phyloP scores from a whole-genome alignment of 2,797 vertebrate species.

The Sebastes taczanowskii region DNA sequence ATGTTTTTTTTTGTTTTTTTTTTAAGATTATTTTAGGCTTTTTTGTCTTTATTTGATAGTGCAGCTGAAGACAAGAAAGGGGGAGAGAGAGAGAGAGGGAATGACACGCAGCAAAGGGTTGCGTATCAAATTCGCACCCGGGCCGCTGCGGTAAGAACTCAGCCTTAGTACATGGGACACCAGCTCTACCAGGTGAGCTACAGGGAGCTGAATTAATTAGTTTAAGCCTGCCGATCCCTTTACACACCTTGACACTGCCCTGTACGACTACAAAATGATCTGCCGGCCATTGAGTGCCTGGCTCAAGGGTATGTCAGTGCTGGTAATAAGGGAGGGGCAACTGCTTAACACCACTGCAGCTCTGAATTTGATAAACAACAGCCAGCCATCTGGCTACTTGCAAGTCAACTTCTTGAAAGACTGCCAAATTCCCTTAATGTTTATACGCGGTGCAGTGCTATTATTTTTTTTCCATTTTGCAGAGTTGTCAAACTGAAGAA shows the following conservation, averaged over 20 bases:
- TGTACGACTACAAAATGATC: background rate
- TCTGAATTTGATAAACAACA: slow-evolving; percentile 25
- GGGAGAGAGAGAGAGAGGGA: too few relatives aligned
- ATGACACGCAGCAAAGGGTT: too few relatives aligned
- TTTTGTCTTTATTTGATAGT: too few relatives aligned
- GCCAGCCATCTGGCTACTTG: slow-evolving; percentile 35
- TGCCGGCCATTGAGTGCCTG: background rate
- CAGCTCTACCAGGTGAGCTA: too few relatives aligned
- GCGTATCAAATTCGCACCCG: too few relatives aligned
- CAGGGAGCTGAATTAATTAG: background rate
- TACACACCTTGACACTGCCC: background rate
- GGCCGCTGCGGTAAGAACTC: too few relatives aligned
- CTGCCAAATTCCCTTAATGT: slow-evolving; percentile 24
- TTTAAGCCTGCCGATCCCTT: too few relatives aligned
- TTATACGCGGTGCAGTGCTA: background rate
- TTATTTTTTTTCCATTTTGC: slow-evolving; percentile 23
- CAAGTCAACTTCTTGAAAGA: slow-evolving; percentile 15
- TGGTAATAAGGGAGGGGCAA: background rate
- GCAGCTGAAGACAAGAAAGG: too few relatives aligned
- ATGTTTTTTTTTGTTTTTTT: too few relatives aligned
- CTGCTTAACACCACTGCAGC: background rate
- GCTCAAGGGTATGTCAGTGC: background rate
- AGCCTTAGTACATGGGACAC: too few relatives aligned
- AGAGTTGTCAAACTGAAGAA: slow-evolving; percentile 29
- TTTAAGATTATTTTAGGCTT: too few relatives aligned